Base-by-base conservation (phyloP, 2,888 invertebrate genomes). In the Limenitis camilla region DNA sequence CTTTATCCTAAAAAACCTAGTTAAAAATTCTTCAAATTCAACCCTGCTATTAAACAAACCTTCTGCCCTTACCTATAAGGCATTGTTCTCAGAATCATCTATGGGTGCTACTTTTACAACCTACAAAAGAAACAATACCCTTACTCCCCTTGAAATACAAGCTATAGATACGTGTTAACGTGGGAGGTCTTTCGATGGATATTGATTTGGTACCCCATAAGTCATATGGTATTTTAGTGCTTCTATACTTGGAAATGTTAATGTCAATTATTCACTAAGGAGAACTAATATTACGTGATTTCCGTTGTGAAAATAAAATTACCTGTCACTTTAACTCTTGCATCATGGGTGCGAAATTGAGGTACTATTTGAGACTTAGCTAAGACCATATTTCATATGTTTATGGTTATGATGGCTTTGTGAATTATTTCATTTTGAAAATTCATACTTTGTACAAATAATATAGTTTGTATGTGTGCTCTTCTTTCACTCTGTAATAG, bases 261-360 rank as follows among this genome's bases (percentile, higher is more conserved):
- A 69, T 72, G 71, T 78, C 76, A 72, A 68, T 39, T 30, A 11
- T 61, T 60, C 70, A 63, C 72, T 65, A 43, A 49, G 50, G 38
- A 53, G 50, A 68, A 40, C 36, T 45, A 39, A 50, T 68, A 64
- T 61, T 76, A 73, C 78, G 81, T 78, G 80, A 83, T 78, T 81
- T 81, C 83, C 82, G 81, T 59, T 73, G 73, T 76, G 72, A 67
- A 83, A 81, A 81, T 80, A 78, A 78, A 78, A 61, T 70, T 63
- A 65, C 56, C 64, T 67, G n/a, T n/a, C n/a, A n/a, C n/a, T 68
- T 9, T 4, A 36, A 30, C 19, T 43, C 19, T 39, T 19, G 19
- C 6, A 31, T 31, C 19, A n/a, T n/a, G n/a, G n/a, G n/a, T n/a
- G n/a, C n/a, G n/a, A 2, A 19, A 3, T 19, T 19, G 19, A 19